Conservation (phyloP, 2,888 invertebrate species). For the Eupithecia pulchellata region DNA sequence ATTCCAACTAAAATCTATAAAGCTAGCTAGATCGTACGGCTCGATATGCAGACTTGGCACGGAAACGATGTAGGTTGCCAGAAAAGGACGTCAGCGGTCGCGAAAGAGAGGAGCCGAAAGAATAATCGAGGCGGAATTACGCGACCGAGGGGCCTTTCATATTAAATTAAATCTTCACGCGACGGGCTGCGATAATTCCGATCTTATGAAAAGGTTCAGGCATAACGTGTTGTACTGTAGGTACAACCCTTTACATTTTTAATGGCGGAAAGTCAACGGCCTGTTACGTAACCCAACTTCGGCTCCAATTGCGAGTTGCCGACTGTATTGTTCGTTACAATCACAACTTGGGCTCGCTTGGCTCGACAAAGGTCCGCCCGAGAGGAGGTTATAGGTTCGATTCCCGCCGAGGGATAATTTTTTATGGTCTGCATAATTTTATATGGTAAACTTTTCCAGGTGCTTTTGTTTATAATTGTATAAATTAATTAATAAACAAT, state of each 20-base stretch:
- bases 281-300: slow-evolving; percentile 37
- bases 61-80: slow-evolving; percentile 75
- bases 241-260: slow-evolving; percentile 37
- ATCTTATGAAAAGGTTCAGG: slow-evolving; percentile 51
- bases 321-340: background rate
- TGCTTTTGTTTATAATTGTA: no score
- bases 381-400: background rate
- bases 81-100: slow-evolving; percentile 72
- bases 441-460: no score
- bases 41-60: slow-evolving; percentile 77
- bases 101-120: slow-evolving; percentile 67
- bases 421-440: background rate
- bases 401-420: background rate
- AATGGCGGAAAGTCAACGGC: slow-evolving; percentile 41
- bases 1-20: slow-evolving; percentile 63
- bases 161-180: slow-evolving; percentile 66
- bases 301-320: background rate
- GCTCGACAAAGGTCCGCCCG: background rate
- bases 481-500: no score
- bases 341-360: background rate
- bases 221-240: slow-evolving; percentile 36
- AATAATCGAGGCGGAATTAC: slow-evolving; percentile 65
- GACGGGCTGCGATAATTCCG: slow-evolving; percentile 55
- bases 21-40: slow-evolving; percentile 69
- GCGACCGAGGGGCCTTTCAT: slow-evolving; percentile 61